Conservation (phyloP, 2,113 vertebrate species). For the Labeo rohita region DNA sequence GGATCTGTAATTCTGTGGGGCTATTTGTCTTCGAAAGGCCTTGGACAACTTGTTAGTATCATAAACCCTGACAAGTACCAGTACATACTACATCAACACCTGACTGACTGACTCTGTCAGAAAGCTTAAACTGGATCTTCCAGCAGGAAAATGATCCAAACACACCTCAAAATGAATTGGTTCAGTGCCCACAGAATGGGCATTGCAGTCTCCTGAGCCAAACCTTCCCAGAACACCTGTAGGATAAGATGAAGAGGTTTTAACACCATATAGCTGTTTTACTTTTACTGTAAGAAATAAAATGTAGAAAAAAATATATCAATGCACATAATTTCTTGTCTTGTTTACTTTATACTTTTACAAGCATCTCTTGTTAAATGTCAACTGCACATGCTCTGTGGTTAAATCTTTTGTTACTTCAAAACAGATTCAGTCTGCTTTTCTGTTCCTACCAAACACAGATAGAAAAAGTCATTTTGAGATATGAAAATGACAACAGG, state of each 20-base stretch:
- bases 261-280: neutral
- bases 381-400: neutral
- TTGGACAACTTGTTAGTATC: no score
- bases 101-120: no score
- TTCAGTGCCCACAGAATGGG: no score
- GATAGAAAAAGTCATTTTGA: conserved; percentile 2
- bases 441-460: neutral
- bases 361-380: neutral
- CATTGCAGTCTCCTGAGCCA: neutral
- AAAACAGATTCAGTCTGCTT: neutral
- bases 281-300: neutral
- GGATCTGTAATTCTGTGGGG: no score
- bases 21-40: no score
- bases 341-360: neutral
- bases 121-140: no score
- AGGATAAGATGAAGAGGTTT: neutral
- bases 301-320: neutral
- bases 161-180: no score
- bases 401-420: neutral
- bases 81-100: no score
- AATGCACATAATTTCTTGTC: neutral
- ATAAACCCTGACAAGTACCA: no score
- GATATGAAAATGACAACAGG: neutral
- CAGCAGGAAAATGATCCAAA: no score
- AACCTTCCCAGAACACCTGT: no score